A percentile compares a stretch with the other conserved stretches of the same genome.
These are phyloP conservation scores for Zonitis immaculata DNA, from an alignment of 2,888 invertebrate genomes.

Conservation along the genomic window DNA sequence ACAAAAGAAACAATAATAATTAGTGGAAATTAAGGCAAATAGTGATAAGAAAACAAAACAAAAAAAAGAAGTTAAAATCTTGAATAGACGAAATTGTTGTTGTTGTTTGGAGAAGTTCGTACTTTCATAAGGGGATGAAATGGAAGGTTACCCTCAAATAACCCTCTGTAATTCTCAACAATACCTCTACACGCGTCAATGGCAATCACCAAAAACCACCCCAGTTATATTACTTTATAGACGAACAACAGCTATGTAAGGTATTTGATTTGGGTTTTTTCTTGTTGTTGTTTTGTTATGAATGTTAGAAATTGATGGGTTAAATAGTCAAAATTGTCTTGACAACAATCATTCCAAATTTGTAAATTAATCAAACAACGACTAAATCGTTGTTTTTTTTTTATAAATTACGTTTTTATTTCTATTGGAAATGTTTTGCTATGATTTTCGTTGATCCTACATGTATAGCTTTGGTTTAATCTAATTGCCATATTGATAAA, in stretches of 20 bases:
- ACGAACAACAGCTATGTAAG: slow-evolving; percentile 16
- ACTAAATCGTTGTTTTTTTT: too few species aligned
- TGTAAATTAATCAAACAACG: too few species aligned
- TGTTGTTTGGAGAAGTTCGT: neutral
- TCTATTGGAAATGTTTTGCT: neutral
- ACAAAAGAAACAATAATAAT: neutral
- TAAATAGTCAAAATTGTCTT: slow-evolving; percentile 11
- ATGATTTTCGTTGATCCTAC: slow-evolving; percentile 1
- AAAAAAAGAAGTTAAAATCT: neutral
- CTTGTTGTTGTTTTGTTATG: too few species aligned
- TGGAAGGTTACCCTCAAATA: slow-evolving; percentile 4
- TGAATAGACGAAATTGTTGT: neutral
- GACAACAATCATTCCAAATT: slow-evolving; percentile 4
- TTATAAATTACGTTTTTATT: too few species aligned
- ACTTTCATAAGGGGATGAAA: neutral
- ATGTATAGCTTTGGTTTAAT: slow-evolving; percentile 6
- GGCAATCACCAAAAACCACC: slow-evolving; percentile 19
- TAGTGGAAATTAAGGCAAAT: neutral
- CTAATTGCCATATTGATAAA: slow-evolving; percentile 15
- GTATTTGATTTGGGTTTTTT: slow-evolving; percentile 18
- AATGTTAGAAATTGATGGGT: slow-evolving; percentile 5
- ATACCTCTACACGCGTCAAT: slow-evolving; percentile 20
- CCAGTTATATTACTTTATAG: slow-evolving; percentile 16
- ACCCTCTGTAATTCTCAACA: slow-evolving; percentile 10
- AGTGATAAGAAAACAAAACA: neutral